phyloP scores from a whole-genome alignment of 2,113 vertebrate species.

The Anolis sagrei region DNA sequence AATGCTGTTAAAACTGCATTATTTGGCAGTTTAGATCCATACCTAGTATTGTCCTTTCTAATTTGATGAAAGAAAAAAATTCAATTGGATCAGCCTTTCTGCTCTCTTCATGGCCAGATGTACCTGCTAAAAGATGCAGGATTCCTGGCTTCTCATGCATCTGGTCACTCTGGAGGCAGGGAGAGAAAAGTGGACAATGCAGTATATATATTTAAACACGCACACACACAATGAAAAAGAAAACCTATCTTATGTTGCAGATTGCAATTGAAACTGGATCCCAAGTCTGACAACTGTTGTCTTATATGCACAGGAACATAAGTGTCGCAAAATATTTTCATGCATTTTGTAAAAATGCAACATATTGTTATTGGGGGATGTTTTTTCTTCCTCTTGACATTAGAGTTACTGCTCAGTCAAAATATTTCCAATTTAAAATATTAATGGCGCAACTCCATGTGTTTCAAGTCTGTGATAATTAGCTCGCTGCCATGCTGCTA shows the following conservation, averaged over 20 bases:
- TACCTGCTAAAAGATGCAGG: neutral
- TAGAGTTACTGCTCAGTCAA: neutral
- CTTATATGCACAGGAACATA: neutral
- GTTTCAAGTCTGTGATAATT: constrained; percentile 53
- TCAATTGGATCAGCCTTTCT: neutral
- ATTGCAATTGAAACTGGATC: neutral
- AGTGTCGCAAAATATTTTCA: neutral
- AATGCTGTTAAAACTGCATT: too few relatives aligned
- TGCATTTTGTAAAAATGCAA: neutral
- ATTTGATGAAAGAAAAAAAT: neutral
- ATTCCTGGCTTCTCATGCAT: neutral
- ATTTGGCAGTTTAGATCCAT: too few relatives aligned
- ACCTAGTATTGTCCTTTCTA: neutral
- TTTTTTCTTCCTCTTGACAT: neutral
- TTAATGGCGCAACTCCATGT: neutral
- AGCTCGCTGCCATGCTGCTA: constrained; percentile 29
- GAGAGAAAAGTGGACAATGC: neutral
- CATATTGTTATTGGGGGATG: neutral
- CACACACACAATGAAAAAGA: neutral
- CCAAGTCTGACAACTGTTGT: neutral
- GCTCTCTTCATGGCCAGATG: neutral
- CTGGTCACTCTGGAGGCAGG: neutral
- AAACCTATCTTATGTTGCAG: neutral
- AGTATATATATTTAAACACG: neutral
- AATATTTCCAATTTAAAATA: constrained; percentile 33